Percentiles rank a stretch among this genome's conserved stretches.
Evolutionary conservation across 2,113 vertebrate species (phyloP).

Genomic region (Neodon shergylaensis): DNA sequence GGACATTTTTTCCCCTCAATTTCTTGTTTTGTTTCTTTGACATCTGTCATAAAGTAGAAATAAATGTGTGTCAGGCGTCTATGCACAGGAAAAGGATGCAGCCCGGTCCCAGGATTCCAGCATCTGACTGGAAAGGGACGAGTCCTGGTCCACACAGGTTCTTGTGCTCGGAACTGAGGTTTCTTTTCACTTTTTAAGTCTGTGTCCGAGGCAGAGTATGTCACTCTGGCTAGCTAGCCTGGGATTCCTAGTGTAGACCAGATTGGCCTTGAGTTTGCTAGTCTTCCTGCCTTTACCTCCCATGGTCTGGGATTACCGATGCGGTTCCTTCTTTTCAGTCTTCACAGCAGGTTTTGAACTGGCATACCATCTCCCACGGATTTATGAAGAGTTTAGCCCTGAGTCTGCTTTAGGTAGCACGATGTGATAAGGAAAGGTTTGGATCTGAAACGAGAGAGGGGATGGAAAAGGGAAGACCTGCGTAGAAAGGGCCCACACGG

Average conservation of each 20-base stretch:
- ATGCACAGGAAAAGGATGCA: background rate
- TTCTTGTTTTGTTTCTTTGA: constrained; percentile 37
- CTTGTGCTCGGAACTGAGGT: background rate
- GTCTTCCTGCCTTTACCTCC: background rate
- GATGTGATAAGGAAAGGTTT: background rate
- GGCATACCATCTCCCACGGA: background rate
- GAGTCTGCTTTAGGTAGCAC: background rate
- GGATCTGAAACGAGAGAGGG: background rate
- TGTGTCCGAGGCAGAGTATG: background rate
- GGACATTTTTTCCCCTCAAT: background rate
- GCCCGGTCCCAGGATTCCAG: background rate
- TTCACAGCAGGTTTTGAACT: background rate
- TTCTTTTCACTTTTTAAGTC: background rate
- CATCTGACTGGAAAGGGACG: background rate
- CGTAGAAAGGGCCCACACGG: background rate
- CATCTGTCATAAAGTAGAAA: constrained; percentile 1
- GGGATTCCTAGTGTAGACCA: background rate
- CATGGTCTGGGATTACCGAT: background rate
- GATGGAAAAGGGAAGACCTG: background rate
- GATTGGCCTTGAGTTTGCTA: background rate
- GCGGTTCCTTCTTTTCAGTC: background rate
- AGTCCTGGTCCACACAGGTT: background rate
- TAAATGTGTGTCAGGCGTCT: background rate
- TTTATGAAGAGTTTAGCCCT: background rate
- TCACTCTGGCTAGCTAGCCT: background rate